Evolutionary conservation across 1,140 invertebrate genomes (phyloP).

Genomic region (Lepidurus packardi): DNA sequence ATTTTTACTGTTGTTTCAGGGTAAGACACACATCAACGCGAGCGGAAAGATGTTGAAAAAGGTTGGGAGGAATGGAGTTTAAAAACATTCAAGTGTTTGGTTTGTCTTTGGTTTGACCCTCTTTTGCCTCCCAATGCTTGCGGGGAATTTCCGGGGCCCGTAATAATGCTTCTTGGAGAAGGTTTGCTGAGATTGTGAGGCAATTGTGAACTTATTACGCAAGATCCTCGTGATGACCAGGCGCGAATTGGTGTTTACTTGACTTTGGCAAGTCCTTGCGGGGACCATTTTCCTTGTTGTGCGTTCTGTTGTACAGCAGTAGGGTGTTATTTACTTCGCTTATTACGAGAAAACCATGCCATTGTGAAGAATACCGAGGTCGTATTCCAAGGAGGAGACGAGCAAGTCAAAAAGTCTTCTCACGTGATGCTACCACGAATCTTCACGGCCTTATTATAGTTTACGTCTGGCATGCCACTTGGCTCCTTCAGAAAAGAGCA

Average conservation of each 20-base stretch:
- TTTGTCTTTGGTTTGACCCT: background rate
- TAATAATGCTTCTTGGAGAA: too few relatives aligned
- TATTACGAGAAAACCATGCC: background rate
- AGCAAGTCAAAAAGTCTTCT: slow-evolving; percentile 7
- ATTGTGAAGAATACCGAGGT: background rate
- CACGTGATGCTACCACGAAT: slow-evolving; percentile 21
- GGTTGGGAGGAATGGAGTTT: background rate
- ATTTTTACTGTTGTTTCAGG: too few relatives aligned
- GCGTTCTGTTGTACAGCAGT: background rate
- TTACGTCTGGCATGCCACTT: background rate
- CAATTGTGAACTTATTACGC: background rate
- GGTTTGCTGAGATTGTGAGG: background rate
- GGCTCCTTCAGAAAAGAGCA: background rate
- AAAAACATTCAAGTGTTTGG: background rate
- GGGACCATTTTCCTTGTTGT: background rate
- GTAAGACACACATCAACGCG: background rate
- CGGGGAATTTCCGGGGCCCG: background rate
- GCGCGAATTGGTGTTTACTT: background rate
- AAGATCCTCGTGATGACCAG: background rate
- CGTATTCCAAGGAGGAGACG: background rate
- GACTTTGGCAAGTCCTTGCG: slow-evolving; percentile 14
- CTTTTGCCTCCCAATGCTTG: background rate
- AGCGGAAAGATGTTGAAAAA: background rate
- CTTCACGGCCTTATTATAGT: slow-evolving; percentile 21
- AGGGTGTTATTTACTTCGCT: background rate